Evolutionary conservation across 2,113 vertebrate genomes (phyloP).

Genomic region (Siniperca chuatsi): DNA sequence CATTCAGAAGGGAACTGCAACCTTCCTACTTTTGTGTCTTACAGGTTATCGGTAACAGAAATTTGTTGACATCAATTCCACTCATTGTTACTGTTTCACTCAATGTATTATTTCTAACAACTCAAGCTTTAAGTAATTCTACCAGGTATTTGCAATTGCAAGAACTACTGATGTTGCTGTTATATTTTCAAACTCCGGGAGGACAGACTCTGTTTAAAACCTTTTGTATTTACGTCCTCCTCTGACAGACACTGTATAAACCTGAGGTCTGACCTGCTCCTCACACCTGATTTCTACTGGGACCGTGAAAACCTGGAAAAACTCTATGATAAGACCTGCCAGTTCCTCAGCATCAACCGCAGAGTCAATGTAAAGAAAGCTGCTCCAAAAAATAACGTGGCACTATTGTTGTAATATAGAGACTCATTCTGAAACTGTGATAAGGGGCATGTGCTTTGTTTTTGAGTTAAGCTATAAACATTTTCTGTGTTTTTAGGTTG

Average conservation of each 20-base stretch:
- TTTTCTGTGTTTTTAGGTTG: slow-evolving; percentile 85
- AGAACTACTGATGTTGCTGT: not conserved
- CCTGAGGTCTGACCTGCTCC: slow-evolving; percentile 95
- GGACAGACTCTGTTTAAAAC: not conserved
- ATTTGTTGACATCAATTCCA: not conserved
- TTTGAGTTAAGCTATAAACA: not conserved
- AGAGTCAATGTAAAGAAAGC: slow-evolving; percentile 90
- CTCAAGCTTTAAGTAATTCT: not conserved
- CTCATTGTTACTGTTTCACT: not conserved
- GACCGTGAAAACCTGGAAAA: slow-evolving; percentile 96
- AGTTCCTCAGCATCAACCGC: slow-evolving; percentile 96
- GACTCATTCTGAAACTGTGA: not conserved
- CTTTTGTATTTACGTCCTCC: not conserved
- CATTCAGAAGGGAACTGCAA: not conserved
- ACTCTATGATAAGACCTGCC: slow-evolving; percentile 97
- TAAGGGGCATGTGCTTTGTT: not conserved
- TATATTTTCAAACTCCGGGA: not conserved
- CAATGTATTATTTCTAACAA: not conserved
- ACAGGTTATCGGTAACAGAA: not conserved
- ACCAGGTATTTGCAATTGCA: not conserved
- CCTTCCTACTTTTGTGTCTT: not conserved
- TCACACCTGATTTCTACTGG: slow-evolving; percentile 99
- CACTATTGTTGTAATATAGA: not conserved
- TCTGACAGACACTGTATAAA: slow-evolving; percentile 93
- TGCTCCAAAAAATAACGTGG: not conserved